Percentiles rank a stretch among this genome's conserved stretches.
Conservation (phyloP, 2,797 vertebrate species). For the Lemur catta region DNA sequence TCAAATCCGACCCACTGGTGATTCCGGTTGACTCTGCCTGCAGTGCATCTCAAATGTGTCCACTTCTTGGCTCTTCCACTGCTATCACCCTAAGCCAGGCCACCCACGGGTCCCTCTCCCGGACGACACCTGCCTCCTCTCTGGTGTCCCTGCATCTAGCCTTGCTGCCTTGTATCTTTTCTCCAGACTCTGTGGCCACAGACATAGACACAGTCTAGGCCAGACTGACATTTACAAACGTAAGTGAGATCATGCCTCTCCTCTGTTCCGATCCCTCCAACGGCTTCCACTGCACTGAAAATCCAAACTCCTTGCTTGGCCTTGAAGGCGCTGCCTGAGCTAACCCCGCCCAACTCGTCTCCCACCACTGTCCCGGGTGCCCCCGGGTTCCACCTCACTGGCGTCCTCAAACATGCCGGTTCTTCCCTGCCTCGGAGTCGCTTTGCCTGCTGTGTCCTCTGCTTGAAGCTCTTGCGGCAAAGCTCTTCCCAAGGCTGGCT, state of each 20-base stretch:
- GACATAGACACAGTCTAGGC: background rate
- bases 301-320: background rate
- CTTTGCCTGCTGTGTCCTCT: background rate
- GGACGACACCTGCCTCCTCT: background rate
- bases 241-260: background rate
- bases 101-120: background rate
- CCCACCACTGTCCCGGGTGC: rapidly evolving
- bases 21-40: background rate
- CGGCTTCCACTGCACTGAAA: background rate
- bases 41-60: background rate
- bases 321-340: background rate
- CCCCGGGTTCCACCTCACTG: background rate
- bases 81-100: background rate
- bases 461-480: background rate
- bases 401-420: background rate
- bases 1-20: background rate
- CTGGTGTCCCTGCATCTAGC: background rate
- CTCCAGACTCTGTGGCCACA: background rate
- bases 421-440: background rate
- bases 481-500: background rate
- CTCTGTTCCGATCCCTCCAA: background rate
- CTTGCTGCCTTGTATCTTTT: background rate
- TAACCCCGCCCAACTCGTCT: background rate
- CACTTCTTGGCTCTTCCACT: background rate
- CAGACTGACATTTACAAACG: background rate